A percentile compares a stretch with the other conserved stretches of the same genome.
phyloP scores from a whole-genome alignment of 2,113 vertebrate genomes.

The Xyliphius kryptos region DNA sequence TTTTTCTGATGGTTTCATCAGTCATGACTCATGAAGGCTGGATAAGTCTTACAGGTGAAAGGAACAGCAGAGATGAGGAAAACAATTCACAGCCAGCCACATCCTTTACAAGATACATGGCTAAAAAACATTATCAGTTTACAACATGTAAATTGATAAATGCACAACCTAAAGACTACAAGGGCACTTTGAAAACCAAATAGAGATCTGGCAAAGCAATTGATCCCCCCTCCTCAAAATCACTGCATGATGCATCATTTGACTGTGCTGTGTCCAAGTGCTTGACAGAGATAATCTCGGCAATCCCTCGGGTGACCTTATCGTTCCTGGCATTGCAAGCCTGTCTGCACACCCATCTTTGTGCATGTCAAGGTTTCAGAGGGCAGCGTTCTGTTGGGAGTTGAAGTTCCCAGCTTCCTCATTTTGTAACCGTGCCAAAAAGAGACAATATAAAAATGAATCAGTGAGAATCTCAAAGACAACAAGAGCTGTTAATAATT shows the following conservation, averaged over 20 bases:
- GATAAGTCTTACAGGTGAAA: conserved; percentile 2
- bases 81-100: conserved; percentile 3
- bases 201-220: conserved; percentile 86
- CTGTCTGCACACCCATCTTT: conserved; percentile 75
- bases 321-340: conserved; percentile 81
- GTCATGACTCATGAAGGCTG: no score
- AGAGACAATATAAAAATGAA: conserved; percentile 19
- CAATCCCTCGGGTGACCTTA: conserved; percentile 90
- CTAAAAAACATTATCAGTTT: conserved; percentile 84
- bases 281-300: conserved; percentile 91
- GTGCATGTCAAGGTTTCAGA: conserved; percentile 83
- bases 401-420: conserved; percentile 72
- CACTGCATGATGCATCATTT: conserved; percentile 91
- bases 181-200: conserved; percentile 97
- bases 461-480: conserved; percentile 43
- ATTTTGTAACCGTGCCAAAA: conserved; percentile 73
- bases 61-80: background rate
- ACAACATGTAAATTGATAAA: conserved; percentile 95
- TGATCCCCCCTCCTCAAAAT: conserved; percentile 82
- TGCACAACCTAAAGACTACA: conserved; percentile 83
- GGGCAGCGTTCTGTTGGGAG: conserved; percentile 73
- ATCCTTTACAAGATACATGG: conserved; percentile 15
- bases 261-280: conserved; percentile 90
- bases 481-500: conserved; percentile 66
- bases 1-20: no score